Percentiles rank a stretch among this genome's conserved stretches.
phyloP scores from a whole-genome alignment of 1,140 invertebrate species.

The Propsilocerus akamusi region DNA sequence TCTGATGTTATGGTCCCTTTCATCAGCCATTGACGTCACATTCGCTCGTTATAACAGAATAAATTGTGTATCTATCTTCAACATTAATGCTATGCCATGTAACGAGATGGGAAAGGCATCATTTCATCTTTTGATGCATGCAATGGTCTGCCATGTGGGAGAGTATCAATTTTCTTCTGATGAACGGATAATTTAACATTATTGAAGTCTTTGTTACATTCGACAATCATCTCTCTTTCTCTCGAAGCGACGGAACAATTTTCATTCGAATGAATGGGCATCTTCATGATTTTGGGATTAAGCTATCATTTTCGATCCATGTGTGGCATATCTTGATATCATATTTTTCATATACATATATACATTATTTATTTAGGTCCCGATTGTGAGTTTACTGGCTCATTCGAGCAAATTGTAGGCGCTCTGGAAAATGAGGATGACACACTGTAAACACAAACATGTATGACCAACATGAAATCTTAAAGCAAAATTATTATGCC shows the following conservation, averaged over 20 bases:
- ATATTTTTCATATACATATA: neutral
- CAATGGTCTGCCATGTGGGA: neutral
- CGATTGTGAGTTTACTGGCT: too few species aligned
- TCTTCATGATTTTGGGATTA: conserved; percentile 1
- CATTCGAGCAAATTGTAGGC: too few species aligned
- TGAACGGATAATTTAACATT: neutral
- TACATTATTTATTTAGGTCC: conserved; percentile 3
- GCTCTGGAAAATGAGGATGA: too few species aligned
- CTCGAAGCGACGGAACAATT: neutral
- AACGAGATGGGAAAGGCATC: neutral
- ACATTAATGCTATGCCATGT: neutral
- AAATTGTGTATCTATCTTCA: neutral
- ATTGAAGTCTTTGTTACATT: neutral
- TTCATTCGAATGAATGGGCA: neutral
- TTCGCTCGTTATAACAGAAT: neutral
- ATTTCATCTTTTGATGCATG: neutral
- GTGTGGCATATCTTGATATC: neutral
- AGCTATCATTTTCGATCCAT: conserved; percentile 3
- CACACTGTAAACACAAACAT: neutral
- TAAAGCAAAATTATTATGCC: neutral
- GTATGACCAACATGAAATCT: neutral
- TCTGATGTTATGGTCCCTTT: neutral
- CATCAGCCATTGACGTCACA: neutral
- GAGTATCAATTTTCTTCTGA: neutral
- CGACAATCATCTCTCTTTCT: neutral